phyloP scores from a whole-genome alignment of 1,140 invertebrate species.

The Dendrolimus kikuchii region DNA sequence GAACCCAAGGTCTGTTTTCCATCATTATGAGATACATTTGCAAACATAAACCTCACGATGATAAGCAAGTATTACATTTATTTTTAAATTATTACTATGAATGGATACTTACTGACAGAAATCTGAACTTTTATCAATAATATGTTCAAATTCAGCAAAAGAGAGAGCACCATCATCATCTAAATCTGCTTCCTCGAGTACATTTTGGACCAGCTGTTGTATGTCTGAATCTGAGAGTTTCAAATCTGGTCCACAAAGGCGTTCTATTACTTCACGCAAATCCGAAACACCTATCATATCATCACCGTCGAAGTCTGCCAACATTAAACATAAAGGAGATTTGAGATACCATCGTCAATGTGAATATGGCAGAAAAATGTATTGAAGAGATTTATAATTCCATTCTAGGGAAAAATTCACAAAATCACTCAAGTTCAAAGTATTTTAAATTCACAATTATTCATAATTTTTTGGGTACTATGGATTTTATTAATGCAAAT shows the following conservation, averaged over 20 bases:
- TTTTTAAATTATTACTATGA: background rate
- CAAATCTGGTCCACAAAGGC: conserved; percentile 77
- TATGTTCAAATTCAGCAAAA: conserved; percentile 96
- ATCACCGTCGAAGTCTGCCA: conserved; percentile 93
- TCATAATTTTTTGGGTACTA: too few species aligned
- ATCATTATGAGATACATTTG: too few species aligned
- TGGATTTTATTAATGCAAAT: too few species aligned
- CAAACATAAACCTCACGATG: too few species aligned
- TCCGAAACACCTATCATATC: conserved; percentile 88
- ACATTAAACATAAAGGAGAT: conserved; percentile 7
- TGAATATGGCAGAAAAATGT: too few species aligned
- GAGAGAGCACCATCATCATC: conserved; percentile 93
- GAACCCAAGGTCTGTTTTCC: too few species aligned
- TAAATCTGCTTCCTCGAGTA: conserved; percentile 91
- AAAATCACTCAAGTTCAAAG: too few species aligned
- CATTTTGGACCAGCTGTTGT: conserved; percentile 78
- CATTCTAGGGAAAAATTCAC: too few species aligned
- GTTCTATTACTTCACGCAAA: conserved; percentile 81
- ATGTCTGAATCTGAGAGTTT: conserved; percentile 80
- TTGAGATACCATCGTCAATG: background rate
- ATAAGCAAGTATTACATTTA: too few species aligned
- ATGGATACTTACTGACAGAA: conserved; percentile 81
- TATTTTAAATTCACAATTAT: too few species aligned
- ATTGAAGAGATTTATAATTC: too few species aligned
- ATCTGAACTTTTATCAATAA: conserved; percentile 93